Base-by-base conservation (phyloP, 2,797 vertebrate species). In the Galagoides demidoff region DNA sequence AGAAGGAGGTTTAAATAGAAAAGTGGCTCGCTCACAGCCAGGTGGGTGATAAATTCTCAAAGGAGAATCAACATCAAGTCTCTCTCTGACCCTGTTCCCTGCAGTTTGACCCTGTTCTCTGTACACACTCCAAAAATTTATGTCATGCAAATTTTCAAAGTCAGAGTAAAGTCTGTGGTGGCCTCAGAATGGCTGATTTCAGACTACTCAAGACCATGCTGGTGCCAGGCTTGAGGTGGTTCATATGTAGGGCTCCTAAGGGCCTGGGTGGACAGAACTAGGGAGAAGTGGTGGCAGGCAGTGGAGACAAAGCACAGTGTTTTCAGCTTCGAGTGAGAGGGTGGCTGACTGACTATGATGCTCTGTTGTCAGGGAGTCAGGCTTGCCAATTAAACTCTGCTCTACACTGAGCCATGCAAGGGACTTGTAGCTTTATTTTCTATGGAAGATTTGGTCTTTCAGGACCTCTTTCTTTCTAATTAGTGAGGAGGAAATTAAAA, bases 401-500 rank as follows among this genome's bases (percentile, higher is more conserved):
- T 37, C 13, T 74, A 25, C 5, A 31, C 23, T 86, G 63, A 79
- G n/a, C 59, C 37, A n/a, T 70, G 7, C 71, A 74, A 81, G 59
- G 20, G 52, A 96, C 31, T 55, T 31, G 81, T 22, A 73, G 11
- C 20, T 92, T 59, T 74, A 90, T 90, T 88, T 95, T 92, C 49
- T 90, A 6, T 74, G 68, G 43, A 85, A 88, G 4, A 12, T 92
- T 20, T 55, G 23, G 45, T 85, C 23, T 77, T 89, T 49, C 76
- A 84, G 57, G 74, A 34, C 16, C 11, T 39, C 19, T n/a, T 86
- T 85, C 31, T 43, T 3, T 68, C 45, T 93, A 63, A 57, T 49
- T 85, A 84, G 64, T 95, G 23, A 93, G 17, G 19, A 2, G 34
- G 37, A 23, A 55, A 90, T 61, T 88, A 61, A 85, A 92, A 74